These are phyloP conservation scores for Megamerina dolium DNA, from an alignment of 2,888 invertebrate species.

Conservation along the genomic window DNA sequence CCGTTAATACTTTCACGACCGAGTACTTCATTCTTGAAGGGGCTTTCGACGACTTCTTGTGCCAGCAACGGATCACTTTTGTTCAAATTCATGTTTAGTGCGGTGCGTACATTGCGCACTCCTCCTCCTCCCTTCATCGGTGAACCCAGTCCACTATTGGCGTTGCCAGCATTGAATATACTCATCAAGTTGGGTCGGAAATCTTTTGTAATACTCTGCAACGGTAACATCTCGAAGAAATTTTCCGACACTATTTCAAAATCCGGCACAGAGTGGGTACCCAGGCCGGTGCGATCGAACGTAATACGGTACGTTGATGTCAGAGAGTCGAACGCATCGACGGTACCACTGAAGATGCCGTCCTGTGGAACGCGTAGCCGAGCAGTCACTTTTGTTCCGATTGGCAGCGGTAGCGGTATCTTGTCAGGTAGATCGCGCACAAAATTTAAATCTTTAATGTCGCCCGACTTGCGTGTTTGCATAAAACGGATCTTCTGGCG, in stretches of 20 bases:
- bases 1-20: conserved; percentile 58
- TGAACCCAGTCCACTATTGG: conserved; percentile 50
- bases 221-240: conserved; percentile 81
- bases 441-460: conserved; percentile 60
- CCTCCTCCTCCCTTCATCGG: conserved; percentile 18
- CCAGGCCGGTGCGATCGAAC: conserved; percentile 86
- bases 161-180: conserved; percentile 28
- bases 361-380: conserved; percentile 88
- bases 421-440: conserved; percentile 88
- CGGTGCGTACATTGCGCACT: conserved; percentile 26
- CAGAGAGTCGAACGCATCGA: conserved; percentile 92
- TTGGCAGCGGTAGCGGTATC: conserved; percentile 88
- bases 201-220: conserved; percentile 76
- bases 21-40: conserved; percentile 48
- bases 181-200: conserved; percentile 59
- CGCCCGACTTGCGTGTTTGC: conserved; percentile 83
- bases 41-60: conserved; percentile 46
- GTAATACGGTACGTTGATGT: conserved; percentile 92
- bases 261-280: conserved; percentile 93
- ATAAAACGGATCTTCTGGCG: conserved; percentile 85
- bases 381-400: conserved; percentile 86
- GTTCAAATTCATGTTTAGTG: conserved; percentile 39
- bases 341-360: conserved; percentile 87
- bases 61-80: conserved; percentile 70
- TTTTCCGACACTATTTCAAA: conserved; percentile 94